A percentile compares a stretch with the other conserved stretches of the same genome.
Conservation (phyloP, 2,113 vertebrate species). For the Daubentonia madagascariensis region DNA sequence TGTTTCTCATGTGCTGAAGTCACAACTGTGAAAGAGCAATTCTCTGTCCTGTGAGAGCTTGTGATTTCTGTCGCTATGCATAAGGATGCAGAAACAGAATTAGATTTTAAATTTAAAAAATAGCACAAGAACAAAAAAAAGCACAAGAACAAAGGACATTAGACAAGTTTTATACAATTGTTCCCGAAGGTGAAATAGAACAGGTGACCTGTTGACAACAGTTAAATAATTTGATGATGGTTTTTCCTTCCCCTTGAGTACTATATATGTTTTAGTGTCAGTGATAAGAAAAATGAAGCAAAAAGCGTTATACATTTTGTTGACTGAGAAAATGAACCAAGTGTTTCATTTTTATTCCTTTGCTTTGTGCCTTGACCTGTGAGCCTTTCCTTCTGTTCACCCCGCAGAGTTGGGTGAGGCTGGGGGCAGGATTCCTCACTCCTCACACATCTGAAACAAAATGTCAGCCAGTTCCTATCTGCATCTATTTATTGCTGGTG, state of each 20-base stretch:
- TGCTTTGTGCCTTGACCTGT: neutral
- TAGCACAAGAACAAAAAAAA: neutral
- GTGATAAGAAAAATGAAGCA: neutral
- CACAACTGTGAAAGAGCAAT: neutral
- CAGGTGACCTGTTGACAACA: neutral
- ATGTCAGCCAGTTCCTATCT: slow-evolving; percentile 64
- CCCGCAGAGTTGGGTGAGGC: neutral
- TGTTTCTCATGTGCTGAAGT: neutral
- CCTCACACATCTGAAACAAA: slow-evolving; percentile 48
- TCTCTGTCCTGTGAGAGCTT: neutral
- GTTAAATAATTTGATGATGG: neutral
- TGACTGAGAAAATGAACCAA: slow-evolving; percentile 27
- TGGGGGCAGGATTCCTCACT: slow-evolving; percentile 51
- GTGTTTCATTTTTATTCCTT: slow-evolving; percentile 9
- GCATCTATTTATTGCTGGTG: slow-evolving; percentile 63
- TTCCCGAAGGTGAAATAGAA: neutral
- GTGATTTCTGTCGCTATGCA: neutral
- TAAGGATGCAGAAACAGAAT: neutral
- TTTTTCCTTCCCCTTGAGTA: neutral
- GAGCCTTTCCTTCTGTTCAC: neutral
- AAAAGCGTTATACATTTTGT: neutral
- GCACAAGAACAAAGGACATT: neutral
- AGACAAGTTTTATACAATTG: neutral
- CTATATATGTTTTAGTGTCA: neutral
- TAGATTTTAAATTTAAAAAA: neutral